Percentiles rank a stretch among this genome's conserved stretches.
These are phyloP conservation scores for Sebastes oblongus DNA, from an alignment of 2,797 vertebrate genomes.

Conservation along the genomic window DNA sequence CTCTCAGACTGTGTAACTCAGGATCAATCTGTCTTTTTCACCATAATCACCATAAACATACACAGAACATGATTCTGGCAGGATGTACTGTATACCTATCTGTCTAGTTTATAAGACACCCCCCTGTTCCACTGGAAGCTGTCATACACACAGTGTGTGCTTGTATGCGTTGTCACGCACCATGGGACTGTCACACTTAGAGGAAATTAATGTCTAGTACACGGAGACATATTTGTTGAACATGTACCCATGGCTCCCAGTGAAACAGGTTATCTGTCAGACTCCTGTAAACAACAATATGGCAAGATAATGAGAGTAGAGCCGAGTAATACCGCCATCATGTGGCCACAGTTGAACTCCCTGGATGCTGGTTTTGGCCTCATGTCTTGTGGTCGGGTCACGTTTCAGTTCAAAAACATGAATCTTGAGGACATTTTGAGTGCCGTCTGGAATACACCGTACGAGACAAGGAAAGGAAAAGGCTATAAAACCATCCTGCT, in stretches of 20 bases:
- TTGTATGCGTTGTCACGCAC: not conserved
- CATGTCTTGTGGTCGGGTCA: not conserved
- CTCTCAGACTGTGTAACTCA: not conserved
- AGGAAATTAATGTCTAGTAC: not conserved
- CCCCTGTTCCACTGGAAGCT: not conserved
- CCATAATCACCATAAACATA: constrained; percentile 14
- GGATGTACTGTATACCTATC: not conserved
- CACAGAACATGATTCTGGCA: not conserved
- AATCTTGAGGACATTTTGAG: not conserved
- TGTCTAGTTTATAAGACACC: not conserved
- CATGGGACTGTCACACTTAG: not conserved
- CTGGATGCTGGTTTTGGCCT: not conserved
- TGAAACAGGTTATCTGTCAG: not conserved
- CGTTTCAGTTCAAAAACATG: not conserved
- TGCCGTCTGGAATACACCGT: not conserved
- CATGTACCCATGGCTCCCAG: not conserved
- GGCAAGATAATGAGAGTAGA: not conserved
- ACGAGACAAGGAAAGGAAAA: not conserved
- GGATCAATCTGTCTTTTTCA: not conserved
- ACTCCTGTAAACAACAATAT: not conserved
- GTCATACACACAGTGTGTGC: not conserved
- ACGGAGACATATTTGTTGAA: not conserved
- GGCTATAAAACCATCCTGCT: not conserved
- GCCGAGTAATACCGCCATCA: not conserved
- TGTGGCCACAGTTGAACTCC: not conserved